Evolutionary conservation across 2,113 vertebrate species (phyloP).

Genomic region (Nettapus auritus): DNA sequence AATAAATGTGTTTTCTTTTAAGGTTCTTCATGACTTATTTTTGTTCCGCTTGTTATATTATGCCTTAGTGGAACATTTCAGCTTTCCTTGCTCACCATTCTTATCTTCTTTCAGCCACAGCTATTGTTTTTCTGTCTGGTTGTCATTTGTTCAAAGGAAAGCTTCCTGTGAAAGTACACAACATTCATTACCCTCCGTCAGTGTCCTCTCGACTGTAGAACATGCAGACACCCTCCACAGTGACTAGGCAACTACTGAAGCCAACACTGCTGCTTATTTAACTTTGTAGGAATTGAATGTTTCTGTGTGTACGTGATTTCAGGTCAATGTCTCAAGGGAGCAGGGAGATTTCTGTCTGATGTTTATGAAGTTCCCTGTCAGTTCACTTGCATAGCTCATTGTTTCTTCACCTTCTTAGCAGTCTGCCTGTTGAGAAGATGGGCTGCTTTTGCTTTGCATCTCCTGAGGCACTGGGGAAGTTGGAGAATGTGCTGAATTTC

Average conservation of each 20-base stretch:
- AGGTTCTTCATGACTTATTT: not conserved
- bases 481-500: not conserved
- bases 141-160: not conserved
- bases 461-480: not conserved
- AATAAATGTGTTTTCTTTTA: not conserved
- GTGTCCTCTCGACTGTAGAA: not conserved
- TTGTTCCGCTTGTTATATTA: not conserved
- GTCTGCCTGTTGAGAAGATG: not conserved
- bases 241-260: not conserved
- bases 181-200: not conserved
- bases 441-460: not conserved
- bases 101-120: not conserved
- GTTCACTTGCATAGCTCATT: not conserved
- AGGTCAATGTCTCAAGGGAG: not conserved
- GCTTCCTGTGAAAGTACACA: not conserved
- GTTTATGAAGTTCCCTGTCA: not conserved
- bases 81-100: not conserved
- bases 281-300: not conserved
- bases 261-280: not conserved
- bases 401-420: not conserved
- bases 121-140: not conserved
- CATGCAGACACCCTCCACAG: not conserved
- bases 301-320: not conserved
- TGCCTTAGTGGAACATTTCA: not conserved
- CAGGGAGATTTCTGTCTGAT: not conserved